Conservation (phyloP, 2,113 vertebrate species). For the Salvelinus namaycush region DNA sequence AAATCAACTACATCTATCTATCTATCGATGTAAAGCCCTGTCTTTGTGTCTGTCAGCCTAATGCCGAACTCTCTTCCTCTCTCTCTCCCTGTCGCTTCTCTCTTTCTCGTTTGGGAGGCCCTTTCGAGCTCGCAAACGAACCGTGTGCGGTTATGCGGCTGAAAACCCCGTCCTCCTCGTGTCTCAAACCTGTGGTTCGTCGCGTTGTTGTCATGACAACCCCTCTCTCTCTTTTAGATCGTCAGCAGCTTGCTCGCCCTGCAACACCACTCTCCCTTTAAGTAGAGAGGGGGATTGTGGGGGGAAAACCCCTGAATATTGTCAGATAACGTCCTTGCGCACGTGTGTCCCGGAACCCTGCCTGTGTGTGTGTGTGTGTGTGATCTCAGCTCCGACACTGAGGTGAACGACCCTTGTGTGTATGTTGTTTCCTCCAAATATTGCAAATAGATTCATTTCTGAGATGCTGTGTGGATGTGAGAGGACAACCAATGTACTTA, state of each 20-base stretch:
- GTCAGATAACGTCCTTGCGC: constrained; percentile 63
- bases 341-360: constrained; percentile 9
- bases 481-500: constrained; percentile 50
- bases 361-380: constrained; percentile 20
- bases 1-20: constrained; percentile 41
- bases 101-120: constrained; percentile 31
- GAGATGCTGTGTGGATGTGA: constrained; percentile 34
- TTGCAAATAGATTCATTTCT: constrained; percentile 38
- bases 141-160: constrained; percentile 29
- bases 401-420: neutral
- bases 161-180: constrained; percentile 35
- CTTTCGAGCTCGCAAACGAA: constrained; percentile 30
- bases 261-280: constrained; percentile 66
- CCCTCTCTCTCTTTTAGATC: constrained; percentile 48
- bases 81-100: constrained; percentile 4
- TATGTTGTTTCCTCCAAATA: constrained; percentile 32
- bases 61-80: constrained; percentile 13
- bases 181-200: constrained; percentile 52
- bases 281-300: constrained; percentile 59
- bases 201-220: constrained; percentile 32
- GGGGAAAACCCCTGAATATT: constrained; percentile 39
- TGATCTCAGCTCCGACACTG: constrained; percentile 27
- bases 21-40: constrained; percentile 81
- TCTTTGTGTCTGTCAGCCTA: constrained; percentile 50
- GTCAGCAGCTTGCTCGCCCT: constrained; percentile 68